A percentile compares a stretch with the other conserved stretches of the same genome.
phyloP scores from a whole-genome alignment of 2,113 vertebrate species.

The Oncorhynchus kisutch region DNA sequence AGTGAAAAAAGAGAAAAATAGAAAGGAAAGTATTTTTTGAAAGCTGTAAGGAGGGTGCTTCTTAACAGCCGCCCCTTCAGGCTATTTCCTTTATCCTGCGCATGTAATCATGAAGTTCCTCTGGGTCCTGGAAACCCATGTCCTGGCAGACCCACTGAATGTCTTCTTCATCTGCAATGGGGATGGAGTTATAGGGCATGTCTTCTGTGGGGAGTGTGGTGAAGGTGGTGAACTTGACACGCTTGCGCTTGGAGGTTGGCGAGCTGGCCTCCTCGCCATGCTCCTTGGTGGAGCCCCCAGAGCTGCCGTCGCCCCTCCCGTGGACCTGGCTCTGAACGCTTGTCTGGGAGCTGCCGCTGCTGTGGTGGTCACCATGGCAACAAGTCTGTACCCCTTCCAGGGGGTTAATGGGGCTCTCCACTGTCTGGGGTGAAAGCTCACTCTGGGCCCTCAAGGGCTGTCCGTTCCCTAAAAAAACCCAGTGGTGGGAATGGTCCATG shows the following conservation, averaged over 20 bases:
- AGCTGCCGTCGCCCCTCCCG: conserved; percentile 91
- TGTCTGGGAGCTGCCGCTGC: conserved; percentile 95
- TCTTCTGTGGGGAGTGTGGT: conserved; percentile 92
- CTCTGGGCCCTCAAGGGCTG: conserved; percentile 88
- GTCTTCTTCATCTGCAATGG: conserved; percentile 91
- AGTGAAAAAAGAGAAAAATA: conserved; percentile 74
- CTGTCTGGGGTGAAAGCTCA: conserved; percentile 87
- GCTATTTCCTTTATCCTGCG: conserved; percentile 96
- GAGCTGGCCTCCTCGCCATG: conserved; percentile 91
- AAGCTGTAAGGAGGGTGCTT: conserved; percentile 33
- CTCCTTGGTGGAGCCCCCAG: conserved; percentile 87
- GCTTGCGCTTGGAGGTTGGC: conserved; percentile 94
- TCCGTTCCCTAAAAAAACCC: conserved; percentile 96
- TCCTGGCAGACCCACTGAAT: conserved; percentile 97
- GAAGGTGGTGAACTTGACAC: conserved; percentile 98
- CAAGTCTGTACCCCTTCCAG: conserved; percentile 87
- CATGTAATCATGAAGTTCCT: conserved; percentile 94
- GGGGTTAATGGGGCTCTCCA: conserved; percentile 83
- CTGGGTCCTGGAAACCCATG: conserved; percentile 90
- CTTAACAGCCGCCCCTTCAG: conserved; percentile 60
- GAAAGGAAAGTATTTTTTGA: conserved; percentile 61
- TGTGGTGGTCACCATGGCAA: conserved; percentile 91
- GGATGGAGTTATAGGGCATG: conserved; percentile 94
- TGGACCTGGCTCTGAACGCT: conserved; percentile 97
- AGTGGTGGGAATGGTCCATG: conserved; percentile 98